Conservation (phyloP, 2,113 vertebrate species). For the Pachycephala philippinensis region DNA sequence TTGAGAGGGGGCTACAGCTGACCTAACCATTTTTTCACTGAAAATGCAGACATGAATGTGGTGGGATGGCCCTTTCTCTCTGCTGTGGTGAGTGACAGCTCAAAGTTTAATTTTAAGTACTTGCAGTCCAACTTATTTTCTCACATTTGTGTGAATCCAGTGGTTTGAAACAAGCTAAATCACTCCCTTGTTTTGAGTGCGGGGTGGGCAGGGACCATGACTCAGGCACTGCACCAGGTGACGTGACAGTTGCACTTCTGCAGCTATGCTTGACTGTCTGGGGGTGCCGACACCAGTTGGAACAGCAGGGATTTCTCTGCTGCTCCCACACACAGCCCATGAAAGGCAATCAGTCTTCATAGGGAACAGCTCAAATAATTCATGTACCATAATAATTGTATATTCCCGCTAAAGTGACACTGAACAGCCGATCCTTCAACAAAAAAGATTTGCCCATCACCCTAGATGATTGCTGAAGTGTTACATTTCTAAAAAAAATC, state of each 20-base stretch:
- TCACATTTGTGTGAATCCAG: not conserved
- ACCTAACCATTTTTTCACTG: not conserved
- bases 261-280: not conserved
- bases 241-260: not conserved
- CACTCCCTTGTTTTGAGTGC: not conserved
- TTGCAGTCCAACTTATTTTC: not conserved
- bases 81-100: not conserved
- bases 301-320: constrained; percentile 2
- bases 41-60: not conserved
- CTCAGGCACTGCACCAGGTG: not conserved
- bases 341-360: not conserved
- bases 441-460: constrained; percentile 13
- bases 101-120: not conserved
- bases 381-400: constrained; percentile 19
- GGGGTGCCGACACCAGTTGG: not conserved
- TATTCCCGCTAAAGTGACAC: not conserved
- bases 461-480: not conserved
- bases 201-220: not conserved
- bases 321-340: not conserved
- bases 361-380: constrained; percentile 33
- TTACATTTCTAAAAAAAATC: not conserved
- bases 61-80: not conserved
- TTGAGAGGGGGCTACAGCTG: not conserved
- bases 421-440: not conserved
- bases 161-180: not conserved